Conservation (phyloP, 2,888 invertebrate species). For the Pyrrhosoma nymphula region DNA sequence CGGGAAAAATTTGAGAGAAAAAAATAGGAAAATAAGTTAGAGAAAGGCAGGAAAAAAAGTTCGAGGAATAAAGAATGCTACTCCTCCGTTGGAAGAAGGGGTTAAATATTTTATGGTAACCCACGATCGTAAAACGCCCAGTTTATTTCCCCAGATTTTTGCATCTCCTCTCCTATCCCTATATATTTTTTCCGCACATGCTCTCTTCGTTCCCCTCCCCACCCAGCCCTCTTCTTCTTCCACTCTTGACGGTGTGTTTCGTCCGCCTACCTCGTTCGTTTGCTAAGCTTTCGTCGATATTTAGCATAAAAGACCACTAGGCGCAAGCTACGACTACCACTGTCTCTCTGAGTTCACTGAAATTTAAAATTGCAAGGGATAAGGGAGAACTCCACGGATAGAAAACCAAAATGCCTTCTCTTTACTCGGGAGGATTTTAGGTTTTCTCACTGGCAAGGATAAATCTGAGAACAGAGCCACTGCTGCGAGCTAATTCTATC, state of each 20-base stretch:
- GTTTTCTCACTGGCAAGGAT: background rate
- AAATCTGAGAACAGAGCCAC: background rate
- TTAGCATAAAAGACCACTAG: background rate
- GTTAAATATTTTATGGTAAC: conserved; percentile 26
- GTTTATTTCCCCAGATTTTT: conserved; percentile 30
- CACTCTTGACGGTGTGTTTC: background rate
- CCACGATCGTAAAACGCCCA: conserved; percentile 1
- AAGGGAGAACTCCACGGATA: background rate
- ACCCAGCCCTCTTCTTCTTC: background rate
- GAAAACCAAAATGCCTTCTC: background rate
- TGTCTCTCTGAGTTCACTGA: background rate
- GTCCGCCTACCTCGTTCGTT: background rate
- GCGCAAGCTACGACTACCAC: too few relatives aligned
- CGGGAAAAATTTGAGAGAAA: background rate
- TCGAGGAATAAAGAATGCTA: background rate
- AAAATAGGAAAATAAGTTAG: too few relatives aligned
- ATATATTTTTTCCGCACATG: background rate
- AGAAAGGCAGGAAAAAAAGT: background rate
- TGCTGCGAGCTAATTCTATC: background rate
- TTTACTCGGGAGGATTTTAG: background rate
- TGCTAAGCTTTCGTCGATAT: background rate
- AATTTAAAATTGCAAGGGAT: background rate
- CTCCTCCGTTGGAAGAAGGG: background rate
- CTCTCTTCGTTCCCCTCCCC: background rate
- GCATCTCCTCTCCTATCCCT: background rate